phyloP scores from a whole-genome alignment of 53 echinoderm and acorn worm genomes.

The Holothuria leucospilota region DNA sequence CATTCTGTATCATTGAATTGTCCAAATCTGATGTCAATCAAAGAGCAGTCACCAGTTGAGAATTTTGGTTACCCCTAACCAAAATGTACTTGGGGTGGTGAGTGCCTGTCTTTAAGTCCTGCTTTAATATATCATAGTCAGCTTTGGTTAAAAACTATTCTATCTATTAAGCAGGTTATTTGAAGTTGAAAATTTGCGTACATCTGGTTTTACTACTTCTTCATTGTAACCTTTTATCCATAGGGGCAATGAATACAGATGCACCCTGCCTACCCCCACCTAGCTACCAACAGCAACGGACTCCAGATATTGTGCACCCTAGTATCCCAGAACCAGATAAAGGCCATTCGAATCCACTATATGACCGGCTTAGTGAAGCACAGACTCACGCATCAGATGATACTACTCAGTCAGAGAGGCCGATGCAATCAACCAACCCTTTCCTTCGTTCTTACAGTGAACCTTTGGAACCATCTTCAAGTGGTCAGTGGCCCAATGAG shows the following conservation, averaged over 20 bases:
- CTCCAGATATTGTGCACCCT: conserved; percentile 7
- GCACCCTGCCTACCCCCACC: conserved; percentile 25
- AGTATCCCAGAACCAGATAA: conserved; percentile 20
- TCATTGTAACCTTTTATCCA: neutral
- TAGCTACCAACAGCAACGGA: conserved; percentile 21
- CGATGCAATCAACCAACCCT: conserved; percentile 69
- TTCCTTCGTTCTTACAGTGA: conserved; percentile 89
- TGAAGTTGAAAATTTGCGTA: too few species aligned
- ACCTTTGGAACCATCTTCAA: conserved; percentile 32
- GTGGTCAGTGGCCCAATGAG: conserved; percentile 47
- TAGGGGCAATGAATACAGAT: conserved; percentile 15
- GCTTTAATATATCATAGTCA: too few species aligned
- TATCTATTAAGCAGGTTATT: too few species aligned
- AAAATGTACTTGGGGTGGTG: too few species aligned
- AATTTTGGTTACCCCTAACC: too few species aligned
- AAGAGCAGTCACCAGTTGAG: too few species aligned
- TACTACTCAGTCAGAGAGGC: conserved; percentile 23
- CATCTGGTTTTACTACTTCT: neutral
- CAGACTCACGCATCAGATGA: conserved; percentile 45
- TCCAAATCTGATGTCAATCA: too few species aligned
- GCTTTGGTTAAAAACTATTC: too few species aligned
- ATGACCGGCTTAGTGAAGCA: conserved; percentile 62
- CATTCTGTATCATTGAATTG: too few species aligned
- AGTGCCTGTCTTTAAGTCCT: too few species aligned
- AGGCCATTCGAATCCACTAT: conserved; percentile 70